phyloP scores from a whole-genome alignment of 2,797 vertebrate species.

The Periparus ater region DNA sequence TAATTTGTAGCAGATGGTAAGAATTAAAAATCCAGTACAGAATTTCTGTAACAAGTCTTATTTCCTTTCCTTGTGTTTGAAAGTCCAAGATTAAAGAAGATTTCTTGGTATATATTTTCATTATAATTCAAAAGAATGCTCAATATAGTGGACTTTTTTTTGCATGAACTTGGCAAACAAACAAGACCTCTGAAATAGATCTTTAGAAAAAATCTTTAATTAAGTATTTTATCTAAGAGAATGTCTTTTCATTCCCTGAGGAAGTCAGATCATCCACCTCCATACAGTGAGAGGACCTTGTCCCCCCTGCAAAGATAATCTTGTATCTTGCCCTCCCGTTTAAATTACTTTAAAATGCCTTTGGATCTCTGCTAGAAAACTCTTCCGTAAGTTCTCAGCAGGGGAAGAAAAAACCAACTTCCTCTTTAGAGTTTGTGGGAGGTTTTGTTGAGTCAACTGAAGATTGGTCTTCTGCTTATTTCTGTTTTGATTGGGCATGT shows the following conservation, averaged over 20 bases:
- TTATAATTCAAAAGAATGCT: background rate
- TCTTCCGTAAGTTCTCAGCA: background rate
- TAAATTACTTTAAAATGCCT: slow-evolving; percentile 6
- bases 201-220: slow-evolving; percentile 28
- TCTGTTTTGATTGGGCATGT: background rate
- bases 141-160: background rate
- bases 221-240: background rate
- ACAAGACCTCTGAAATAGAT: slow-evolving; percentile 31
- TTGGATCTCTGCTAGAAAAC: slow-evolving; percentile 32
- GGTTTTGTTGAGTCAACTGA: slow-evolving; percentile 1
- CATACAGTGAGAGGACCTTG: background rate
- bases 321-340: background rate
- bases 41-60: background rate
- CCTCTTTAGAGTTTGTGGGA: background rate
- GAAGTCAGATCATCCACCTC: background rate
- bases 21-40: background rate
- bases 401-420: background rate
- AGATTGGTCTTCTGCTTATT: background rate
- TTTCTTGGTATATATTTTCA: background rate
- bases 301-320: slow-evolving; percentile 19
- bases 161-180: background rate
- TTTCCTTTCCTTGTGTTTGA: background rate
- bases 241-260: slow-evolving; percentile 37
- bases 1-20: background rate
- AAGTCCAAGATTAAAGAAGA: background rate